These are phyloP conservation scores for Notamacropus eugenii DNA, from an alignment of 2,797 vertebrate species.

Conservation along the genomic window DNA sequence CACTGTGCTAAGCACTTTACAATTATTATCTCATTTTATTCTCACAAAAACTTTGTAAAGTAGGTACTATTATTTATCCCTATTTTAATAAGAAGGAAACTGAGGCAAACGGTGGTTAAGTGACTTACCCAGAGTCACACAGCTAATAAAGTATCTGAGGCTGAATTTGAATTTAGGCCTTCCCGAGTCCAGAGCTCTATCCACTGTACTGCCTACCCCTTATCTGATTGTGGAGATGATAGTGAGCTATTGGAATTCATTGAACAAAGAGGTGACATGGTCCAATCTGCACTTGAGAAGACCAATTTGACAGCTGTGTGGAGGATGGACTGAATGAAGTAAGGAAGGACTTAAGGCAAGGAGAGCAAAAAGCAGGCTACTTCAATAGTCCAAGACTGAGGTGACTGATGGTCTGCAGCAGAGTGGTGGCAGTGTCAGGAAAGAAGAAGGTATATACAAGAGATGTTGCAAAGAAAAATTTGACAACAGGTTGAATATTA, in stretches of 20 bases:
- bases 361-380: background rate
- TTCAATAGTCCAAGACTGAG: background rate
- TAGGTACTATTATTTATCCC: background rate
- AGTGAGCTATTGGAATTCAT: background rate
- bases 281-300: background rate
- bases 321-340: background rate
- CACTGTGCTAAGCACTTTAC: background rate
- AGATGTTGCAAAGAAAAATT: background rate
- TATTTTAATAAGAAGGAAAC: background rate
- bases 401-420: background rate
- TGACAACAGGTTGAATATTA: background rate
- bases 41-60: background rate
- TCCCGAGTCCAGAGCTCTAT: background rate
- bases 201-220: background rate
- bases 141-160: background rate
- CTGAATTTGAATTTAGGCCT: background rate
- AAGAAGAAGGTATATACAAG: background rate
- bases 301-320: background rate
- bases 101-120: background rate
- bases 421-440: background rate
- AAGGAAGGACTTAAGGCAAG: background rate
- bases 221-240: background rate
- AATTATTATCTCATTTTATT: background rate
- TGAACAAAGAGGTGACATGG: background rate
- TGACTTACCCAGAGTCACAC: background rate